Evolutionary conservation across 2,797 vertebrate genomes (phyloP).

Genomic region (Amazona ochrocephala): DNA sequence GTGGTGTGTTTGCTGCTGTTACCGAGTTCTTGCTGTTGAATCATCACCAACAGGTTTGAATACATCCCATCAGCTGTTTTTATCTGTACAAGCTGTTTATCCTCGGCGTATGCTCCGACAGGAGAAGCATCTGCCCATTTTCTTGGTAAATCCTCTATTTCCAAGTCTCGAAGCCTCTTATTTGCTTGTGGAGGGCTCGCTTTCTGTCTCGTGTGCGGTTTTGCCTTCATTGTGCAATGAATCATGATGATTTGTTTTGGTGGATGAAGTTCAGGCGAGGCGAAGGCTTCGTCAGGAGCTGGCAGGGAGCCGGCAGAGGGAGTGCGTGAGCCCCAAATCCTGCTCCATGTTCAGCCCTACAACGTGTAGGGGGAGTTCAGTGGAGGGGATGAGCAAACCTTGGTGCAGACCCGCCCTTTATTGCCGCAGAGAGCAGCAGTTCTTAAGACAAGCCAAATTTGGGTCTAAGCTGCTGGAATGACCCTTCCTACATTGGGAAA

Average conservation of each 20-base stretch:
- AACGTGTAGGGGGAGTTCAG: not conserved
- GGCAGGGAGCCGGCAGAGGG: conserved; percentile 30
- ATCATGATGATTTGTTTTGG: not conserved
- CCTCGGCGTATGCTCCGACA: accelerated
- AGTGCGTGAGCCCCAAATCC: not conserved
- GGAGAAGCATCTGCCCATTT: not conserved
- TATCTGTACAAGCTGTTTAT: not conserved
- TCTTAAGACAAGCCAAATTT: not conserved
- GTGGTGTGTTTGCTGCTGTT: accelerated
- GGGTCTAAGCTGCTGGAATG: not conserved
- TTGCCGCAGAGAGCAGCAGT: not conserved
- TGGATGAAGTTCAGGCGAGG: not conserved
- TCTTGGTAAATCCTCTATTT: not conserved
- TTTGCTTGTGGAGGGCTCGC: not conserved
- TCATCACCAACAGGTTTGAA: not conserved
- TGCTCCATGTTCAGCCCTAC: accelerated
- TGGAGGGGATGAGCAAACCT: not conserved
- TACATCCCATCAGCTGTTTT: not conserved
- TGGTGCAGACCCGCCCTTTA: accelerated
- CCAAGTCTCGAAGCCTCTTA: not conserved
- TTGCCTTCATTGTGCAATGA: not conserved
- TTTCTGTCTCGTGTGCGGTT: not conserved
- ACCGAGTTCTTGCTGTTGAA: accelerated
- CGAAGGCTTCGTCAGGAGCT: not conserved
- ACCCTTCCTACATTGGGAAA: accelerated